phyloP scores from a whole-genome alignment of 2,888 invertebrate genomes.

The Homarus gammarus region DNA sequence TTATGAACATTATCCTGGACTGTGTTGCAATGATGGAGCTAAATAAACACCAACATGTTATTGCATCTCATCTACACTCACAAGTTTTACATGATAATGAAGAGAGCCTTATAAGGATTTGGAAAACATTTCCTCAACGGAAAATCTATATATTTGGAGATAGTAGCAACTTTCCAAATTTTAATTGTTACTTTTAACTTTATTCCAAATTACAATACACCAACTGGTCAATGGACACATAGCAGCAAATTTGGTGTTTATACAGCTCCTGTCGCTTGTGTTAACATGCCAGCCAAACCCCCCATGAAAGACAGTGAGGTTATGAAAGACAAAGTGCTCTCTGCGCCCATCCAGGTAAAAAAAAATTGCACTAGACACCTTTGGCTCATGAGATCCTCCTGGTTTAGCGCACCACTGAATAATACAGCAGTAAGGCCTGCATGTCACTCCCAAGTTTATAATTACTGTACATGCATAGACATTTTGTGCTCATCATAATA shows the following conservation, averaged over 20 bases:
- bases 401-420: conserved; percentile 15
- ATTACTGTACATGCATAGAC: conserved; percentile 52
- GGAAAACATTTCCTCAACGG: neutral
- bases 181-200: conserved; percentile 22
- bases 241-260: conserved; percentile 27
- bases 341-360: conserved; percentile 47
- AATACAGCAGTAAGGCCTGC: conserved; percentile 7
- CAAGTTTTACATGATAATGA: neutral
- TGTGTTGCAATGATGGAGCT: conserved; percentile 65
- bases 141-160: neutral
- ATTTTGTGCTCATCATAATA: conserved; percentile 48
- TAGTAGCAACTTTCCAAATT: neutral
- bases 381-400: conserved; percentile 52
- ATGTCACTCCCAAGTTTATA: conserved; percentile 10
- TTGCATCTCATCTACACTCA: neutral
- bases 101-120: neutral
- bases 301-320: conserved; percentile 73
- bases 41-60: conserved; percentile 49
- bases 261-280: conserved; percentile 59
- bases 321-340: conserved; percentile 73
- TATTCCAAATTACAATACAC: neutral
- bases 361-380: conserved; percentile 42
- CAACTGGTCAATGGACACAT: neutral
- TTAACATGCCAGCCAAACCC: conserved; percentile 66
- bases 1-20: conserved; percentile 66